phyloP scores from a whole-genome alignment of 2,797 vertebrate species.

The Rhadinocentrus ornatus region DNA sequence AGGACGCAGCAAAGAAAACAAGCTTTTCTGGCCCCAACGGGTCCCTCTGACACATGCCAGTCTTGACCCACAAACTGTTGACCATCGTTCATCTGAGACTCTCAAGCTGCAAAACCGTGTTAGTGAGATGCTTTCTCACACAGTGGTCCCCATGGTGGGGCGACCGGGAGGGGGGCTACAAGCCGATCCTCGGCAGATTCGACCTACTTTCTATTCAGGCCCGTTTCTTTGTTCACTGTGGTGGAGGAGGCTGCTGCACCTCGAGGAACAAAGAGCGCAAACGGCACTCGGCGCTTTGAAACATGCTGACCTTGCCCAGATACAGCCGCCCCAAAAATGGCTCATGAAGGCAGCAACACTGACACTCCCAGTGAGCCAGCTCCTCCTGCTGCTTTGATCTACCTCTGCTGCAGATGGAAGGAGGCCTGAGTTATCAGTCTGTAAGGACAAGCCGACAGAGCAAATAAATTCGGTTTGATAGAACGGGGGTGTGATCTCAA shows the following conservation, averaged over 20 bases:
- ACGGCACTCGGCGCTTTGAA: slow-evolving; percentile 55
- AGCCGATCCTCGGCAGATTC: slow-evolving; percentile 73
- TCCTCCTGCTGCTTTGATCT: slow-evolving; percentile 44
- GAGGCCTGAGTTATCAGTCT: slow-evolving; percentile 25
- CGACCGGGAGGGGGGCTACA: slow-evolving; percentile 53
- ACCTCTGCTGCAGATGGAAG: slow-evolving; percentile 37
- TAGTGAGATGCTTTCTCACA: slow-evolving; percentile 36
- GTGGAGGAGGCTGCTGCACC: slow-evolving; percentile 58
- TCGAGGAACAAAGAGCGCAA: slow-evolving; percentile 71
- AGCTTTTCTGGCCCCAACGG: no score
- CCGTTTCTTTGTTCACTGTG: slow-evolving; percentile 73
- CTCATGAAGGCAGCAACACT: slow-evolving; percentile 8
- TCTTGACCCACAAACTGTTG: slow-evolving; percentile 14
- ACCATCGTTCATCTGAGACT: background rate
- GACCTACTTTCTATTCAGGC: slow-evolving; percentile 83
- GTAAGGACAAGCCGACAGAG: slow-evolving; percentile 8
- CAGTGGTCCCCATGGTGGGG: slow-evolving; percentile 44
- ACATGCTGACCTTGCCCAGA: slow-evolving; percentile 57
- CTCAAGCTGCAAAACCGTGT: slow-evolving; percentile 19
- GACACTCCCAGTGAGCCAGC: slow-evolving; percentile 31
- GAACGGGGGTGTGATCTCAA: background rate
- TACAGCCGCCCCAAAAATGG: slow-evolving; percentile 47
- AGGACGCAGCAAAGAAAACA: no score
- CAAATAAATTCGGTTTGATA: slow-evolving; percentile 18
- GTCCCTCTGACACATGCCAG: slow-evolving; percentile 3